phyloP scores from a whole-genome alignment of 1,140 invertebrate genomes.

The Plodia interpunctella region DNA sequence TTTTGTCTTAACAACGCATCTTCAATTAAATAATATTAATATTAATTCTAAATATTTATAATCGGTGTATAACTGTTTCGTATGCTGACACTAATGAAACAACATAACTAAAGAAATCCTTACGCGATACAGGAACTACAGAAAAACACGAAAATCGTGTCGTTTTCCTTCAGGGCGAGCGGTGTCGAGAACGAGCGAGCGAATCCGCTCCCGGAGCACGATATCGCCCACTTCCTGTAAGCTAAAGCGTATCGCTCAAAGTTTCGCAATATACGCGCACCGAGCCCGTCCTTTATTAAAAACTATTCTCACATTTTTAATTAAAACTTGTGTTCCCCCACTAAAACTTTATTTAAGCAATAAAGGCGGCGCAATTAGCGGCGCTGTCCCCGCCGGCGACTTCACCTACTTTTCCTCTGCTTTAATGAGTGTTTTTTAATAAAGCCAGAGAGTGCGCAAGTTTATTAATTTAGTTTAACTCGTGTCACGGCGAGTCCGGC shows the following conservation, averaged over 20 bases:
- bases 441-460: conserved; percentile 71
- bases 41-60: no score
- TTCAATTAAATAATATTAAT: no score
- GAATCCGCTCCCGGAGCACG: conserved; percentile 36
- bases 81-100: neutral
- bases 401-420: conserved; percentile 75
- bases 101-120: no score
- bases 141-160: neutral
- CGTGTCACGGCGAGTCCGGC: conserved; percentile 57
- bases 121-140: no score
- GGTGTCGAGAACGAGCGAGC: conserved; percentile 8
- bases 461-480: conserved; percentile 77
- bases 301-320: conserved; percentile 78
- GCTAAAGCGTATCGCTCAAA: conserved; percentile 72
- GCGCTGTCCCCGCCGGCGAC: conserved; percentile 73
- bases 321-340: conserved; percentile 76
- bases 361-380: conserved; percentile 76
- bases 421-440: conserved; percentile 78
- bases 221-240: conserved; percentile 67
- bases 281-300: conserved; percentile 75
- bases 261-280: conserved; percentile 75
- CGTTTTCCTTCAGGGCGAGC: neutral
- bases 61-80: no score
- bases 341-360: conserved; percentile 78
- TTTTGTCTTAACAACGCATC: no score